Evolutionary conservation across 1,140 invertebrate genomes (phyloP), one percentile per base, ranked within the genome.

Genomic region (Oppia nitens): DNA sequence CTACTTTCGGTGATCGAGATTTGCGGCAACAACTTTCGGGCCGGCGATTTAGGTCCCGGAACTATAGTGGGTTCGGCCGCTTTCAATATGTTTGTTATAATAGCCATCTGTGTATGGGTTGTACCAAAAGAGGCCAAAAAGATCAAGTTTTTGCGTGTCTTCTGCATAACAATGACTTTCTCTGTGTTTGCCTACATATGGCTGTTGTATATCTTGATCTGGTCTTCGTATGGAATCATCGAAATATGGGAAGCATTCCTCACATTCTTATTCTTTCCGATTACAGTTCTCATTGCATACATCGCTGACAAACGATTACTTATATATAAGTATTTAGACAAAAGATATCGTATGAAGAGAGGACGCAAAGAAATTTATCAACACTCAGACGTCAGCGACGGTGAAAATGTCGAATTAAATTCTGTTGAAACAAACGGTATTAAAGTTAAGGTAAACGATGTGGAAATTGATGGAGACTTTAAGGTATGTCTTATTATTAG

Each of bases 341-440:
- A 93, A 73, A 83, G 85, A 49, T 95, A 90, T 69, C 75, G 90
- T 49, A 83, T 94, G 71, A 91, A 91, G 67, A 88, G 32, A 9
- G 32, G 32, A 6, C 32, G 32, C 17, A 40, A 40, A 40, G 83
- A 94, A 71, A 91, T 91, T 67, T 84, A 86, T 66, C 77, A 85
- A 11, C 85, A 88, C 28, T 82, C 92, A 0, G 87, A 93, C 58
- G 82, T 89, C 14, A 84, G 90, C 68, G 81, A 79, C 1, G 88
- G 91, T 70, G 83, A 78, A 0, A 79, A 76, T 50, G 78, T 86
- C 3, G 85, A 87, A 71, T 79, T 83, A 76, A 71, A 60, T 64
- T 65, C 57, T 62, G 74, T 69, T 53, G 60, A 65, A 27, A 57
- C 60, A 3, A n/a, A 47, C 24, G 60, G n/a, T 29, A 57, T 59